Evolutionary conservation across 2,888 invertebrate species (phyloP).

Genomic region (Mythimna albipuncta): DNA sequence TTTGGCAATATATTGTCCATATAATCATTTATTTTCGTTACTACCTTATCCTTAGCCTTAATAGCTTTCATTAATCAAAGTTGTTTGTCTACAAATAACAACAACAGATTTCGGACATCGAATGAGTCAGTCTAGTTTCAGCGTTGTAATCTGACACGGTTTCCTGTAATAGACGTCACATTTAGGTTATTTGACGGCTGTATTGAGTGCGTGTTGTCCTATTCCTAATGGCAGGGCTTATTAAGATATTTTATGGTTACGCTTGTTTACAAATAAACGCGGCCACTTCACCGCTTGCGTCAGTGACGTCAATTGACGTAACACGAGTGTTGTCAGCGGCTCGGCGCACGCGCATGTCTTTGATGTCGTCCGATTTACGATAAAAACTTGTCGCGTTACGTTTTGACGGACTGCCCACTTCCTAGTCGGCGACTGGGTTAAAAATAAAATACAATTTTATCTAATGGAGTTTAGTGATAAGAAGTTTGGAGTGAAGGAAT

Average conservation of each 20-base stretch:
- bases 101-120: slow-evolving; percentile 23
- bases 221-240: slow-evolving; percentile 23
- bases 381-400: slow-evolving; percentile 62
- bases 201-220: slow-evolving; percentile 18
- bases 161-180: slow-evolving; percentile 43
- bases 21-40: slow-evolving; percentile 18
- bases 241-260: slow-evolving; percentile 31
- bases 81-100: slow-evolving; percentile 16
- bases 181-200: slow-evolving; percentile 29
- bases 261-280: slow-evolving; percentile 63
- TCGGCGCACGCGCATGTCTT: slow-evolving; percentile 64
- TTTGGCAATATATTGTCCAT: background rate
- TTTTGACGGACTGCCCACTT: slow-evolving; percentile 66
- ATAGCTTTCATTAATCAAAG: slow-evolving; percentile 17
- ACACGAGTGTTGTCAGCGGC: slow-evolving; percentile 39
- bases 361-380: slow-evolving; percentile 76
- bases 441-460: slow-evolving; percentile 40
- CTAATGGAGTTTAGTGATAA: slow-evolving; percentile 28
- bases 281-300: slow-evolving; percentile 31
- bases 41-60: background rate
- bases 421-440: slow-evolving; percentile 58
- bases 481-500: background rate
- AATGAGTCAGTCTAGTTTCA: slow-evolving; percentile 21
- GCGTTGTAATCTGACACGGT: slow-evolving; percentile 15
- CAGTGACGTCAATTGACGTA: slow-evolving; percentile 47